Evolutionary conservation across 2,888 invertebrate genomes (phyloP).

Genomic region (Hyposoter didymator): DNA sequence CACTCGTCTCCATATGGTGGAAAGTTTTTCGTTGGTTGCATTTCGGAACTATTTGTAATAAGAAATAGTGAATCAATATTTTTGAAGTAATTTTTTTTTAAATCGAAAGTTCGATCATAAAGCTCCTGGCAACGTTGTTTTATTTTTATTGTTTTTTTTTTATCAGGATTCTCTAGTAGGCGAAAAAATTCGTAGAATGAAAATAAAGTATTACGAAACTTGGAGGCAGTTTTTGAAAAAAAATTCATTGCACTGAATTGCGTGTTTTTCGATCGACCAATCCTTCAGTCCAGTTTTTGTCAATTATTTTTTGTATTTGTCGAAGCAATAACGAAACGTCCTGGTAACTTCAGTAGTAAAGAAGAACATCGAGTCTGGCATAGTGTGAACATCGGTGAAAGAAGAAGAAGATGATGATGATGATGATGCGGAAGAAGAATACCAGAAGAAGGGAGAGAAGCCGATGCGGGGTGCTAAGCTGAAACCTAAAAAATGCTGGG

Average conservation of each 20-base stretch:
- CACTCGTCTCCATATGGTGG: background rate
- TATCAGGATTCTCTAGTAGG: too few relatives aligned
- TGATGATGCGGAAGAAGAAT: conserved; percentile 11
- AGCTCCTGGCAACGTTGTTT: background rate
- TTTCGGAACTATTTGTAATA: background rate
- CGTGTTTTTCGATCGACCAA: background rate
- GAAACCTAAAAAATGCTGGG: conserved; percentile 82
- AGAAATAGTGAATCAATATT: too few relatives aligned
- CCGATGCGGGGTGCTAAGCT: conserved; percentile 81
- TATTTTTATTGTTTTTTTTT: too few relatives aligned
- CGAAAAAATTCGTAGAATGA: too few relatives aligned
- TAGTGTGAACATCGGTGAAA: conserved; percentile 21
- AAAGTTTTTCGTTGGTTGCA: background rate
- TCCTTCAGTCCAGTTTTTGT: background rate
- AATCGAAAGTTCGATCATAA: background rate
- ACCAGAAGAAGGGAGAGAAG: conserved; percentile 71
- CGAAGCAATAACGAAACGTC: conserved; percentile 23
- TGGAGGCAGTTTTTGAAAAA: background rate
- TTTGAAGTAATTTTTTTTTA: background rate
- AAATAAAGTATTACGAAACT: background rate
- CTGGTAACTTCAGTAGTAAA: conserved; percentile 70
- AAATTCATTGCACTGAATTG: background rate
- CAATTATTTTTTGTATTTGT: background rate
- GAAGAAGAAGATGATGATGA: conserved; percentile 11
- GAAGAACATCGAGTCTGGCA: conserved; percentile 64